Evolutionary conservation across 37 sponge, comb jelly and placozoan species (phyloP), one percentile per base, ranked within the genome.

Genomic region (Amphimedon queenslandica): DNA sequence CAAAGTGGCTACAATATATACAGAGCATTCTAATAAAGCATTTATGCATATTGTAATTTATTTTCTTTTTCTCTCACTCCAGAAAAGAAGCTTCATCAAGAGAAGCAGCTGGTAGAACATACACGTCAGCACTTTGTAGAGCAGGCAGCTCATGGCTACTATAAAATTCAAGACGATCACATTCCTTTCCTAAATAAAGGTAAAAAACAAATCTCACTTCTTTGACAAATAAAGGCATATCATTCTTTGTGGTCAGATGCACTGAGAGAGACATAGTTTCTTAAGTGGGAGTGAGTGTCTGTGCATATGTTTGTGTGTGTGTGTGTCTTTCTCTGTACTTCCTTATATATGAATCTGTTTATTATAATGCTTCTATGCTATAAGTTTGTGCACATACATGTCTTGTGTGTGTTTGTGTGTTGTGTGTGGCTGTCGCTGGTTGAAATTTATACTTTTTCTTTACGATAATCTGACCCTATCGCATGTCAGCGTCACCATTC

Each of bases 81-180:
- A 93, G 94, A 93, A 77, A 39, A 79, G 39, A 61, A 87, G 3
- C 80, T 93, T 16, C 64, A 74, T 24, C 63, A 86, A 32, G 69
- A 25, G 23, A 67, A 77, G 1, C 75, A 77, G 16, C 68, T 93
- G 8, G 77, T 64, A 55, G n/a, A 57, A 0, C 90, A 85, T 47
- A 55, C 64, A 40, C 23, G 20, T 0, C 3, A 32, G 28, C 82
- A 89, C 74, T 93, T 93, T 37, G 41, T 41, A 0, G 47, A 47
- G 28, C 32, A 36, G 40, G 40, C 39, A 40, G 58, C 66, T 8
- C 25, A 20, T 47, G 57, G 55, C 4, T 23, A 35, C 29, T 53
- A 63, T 8, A 8, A 41, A 2, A 81, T 96, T 65, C 88, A 77
- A 40, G 97, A 96, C 74, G 97, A 96, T 72, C 97, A 96, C 63